Base-by-base conservation (phyloP, 2,888 invertebrate species). In the Priocnemis perturbator region DNA sequence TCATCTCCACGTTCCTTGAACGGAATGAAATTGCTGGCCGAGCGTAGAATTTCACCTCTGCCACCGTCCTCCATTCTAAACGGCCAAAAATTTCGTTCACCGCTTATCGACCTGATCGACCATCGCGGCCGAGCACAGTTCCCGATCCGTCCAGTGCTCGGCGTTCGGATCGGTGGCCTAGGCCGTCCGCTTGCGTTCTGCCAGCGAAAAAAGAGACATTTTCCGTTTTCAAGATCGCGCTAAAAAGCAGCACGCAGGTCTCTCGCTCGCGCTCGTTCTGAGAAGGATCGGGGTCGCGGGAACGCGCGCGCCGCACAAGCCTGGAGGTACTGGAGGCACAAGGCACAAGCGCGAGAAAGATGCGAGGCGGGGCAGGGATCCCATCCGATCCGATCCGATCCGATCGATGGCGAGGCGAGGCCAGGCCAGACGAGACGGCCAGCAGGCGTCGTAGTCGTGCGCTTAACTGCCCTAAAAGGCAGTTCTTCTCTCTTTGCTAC, bases 251-350 rank as follows among this genome's bases (percentile, higher is more conserved):
- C 37, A 64, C 67, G 82, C 73, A 69, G 69, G 70, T 67, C 78
- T 80, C 83, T 78, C 19, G 17, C 19, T 19, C 17, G 78, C 75
- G 77, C 80, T 77, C 76, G 74, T 85, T 85, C 85, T 81, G 74
- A 79, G 85, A 85, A 87, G 76, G 81, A 85, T 84, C 87, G 85
- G 84, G 85, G 84, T 87, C 87, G 87, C 80, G 77, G 82, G 84
- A 84, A 83, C n/a, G 82, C 79, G 79, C 79, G 81, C 79, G 78
- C 78, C 78, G 30, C n/a, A 37, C 17, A 71, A 78, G 74, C 65
- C 76, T 71, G 50, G 50, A 50, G 50, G 50, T 11, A 19, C 17
- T 50, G n/a, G 50, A n/a, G 9, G 50, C 11, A n/a, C 17, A 17
- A n/a, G 50, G 17, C 5, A 11, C 17, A 30, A 7, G 19, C 11